Conservation (phyloP, 2,113 vertebrate genomes). For the Accipiter cooperii region DNA sequence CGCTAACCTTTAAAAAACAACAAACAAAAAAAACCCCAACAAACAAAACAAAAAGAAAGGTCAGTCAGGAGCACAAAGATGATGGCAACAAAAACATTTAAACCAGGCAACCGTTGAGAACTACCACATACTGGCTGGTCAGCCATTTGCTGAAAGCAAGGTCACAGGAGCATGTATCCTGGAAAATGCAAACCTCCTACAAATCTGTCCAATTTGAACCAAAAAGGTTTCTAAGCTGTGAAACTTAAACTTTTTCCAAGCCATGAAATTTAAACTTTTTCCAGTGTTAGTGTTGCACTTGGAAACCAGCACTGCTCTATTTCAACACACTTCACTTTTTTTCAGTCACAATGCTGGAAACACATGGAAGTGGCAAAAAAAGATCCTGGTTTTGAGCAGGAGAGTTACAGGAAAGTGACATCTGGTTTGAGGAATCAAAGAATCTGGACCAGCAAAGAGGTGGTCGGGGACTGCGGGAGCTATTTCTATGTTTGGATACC, state of each 20-base stretch:
- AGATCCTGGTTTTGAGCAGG: not conserved
- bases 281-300: not conserved
- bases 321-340: not conserved
- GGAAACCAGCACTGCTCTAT: not conserved
- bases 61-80: not conserved
- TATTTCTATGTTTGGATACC: not conserved
- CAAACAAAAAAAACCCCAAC: too few relatives aligned
- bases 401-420: slow-evolving; percentile 23
- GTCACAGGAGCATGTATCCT: not conserved
- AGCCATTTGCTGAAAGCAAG: not conserved
- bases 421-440: not conserved
- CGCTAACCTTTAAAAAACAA: not conserved
- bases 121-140: not conserved
- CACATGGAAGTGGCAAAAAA: not conserved
- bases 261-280: not conserved
- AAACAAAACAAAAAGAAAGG: not conserved
- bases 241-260: not conserved
- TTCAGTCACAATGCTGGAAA: not conserved
- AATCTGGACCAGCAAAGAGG: not conserved
- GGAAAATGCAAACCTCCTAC: not conserved
- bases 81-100: not conserved
- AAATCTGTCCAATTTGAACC: not conserved
- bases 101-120: not conserved
- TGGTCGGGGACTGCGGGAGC: not conserved
- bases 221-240: not conserved